A percentile compares a stretch with the other conserved stretches of the same genome.
These are phyloP conservation scores for Boloria euphrosyne DNA, from an alignment of 2,888 invertebrate genomes.

Conservation along the genomic window DNA sequence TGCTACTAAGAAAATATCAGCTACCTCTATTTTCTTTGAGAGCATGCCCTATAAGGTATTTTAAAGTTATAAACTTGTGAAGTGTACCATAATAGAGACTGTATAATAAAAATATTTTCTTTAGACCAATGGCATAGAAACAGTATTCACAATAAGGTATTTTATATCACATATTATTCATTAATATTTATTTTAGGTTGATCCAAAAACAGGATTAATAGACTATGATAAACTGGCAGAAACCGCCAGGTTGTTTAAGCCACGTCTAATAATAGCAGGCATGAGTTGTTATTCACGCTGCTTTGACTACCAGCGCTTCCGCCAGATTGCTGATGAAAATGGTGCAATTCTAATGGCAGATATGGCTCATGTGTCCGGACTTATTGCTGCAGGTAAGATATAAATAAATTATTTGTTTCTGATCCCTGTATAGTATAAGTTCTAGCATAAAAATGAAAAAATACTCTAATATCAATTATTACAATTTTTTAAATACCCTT, in stretches of 20 bases:
- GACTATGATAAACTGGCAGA: slow-evolving; percentile 94
- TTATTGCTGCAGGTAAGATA: slow-evolving; percentile 89
- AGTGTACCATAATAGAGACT: not conserved
- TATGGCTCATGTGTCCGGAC: slow-evolving; percentile 97
- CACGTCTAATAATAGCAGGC: slow-evolving; percentile 96
- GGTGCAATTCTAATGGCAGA: slow-evolving; percentile 95
- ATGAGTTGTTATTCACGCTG: slow-evolving; percentile 96
- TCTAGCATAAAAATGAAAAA: too few species aligned
- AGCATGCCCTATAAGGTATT: slow-evolving; percentile 97
- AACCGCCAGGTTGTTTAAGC: slow-evolving; percentile 93
- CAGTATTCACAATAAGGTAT: too few species aligned
- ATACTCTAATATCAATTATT: too few species aligned
- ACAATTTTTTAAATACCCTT: too few species aligned
- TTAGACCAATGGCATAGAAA: not conserved
- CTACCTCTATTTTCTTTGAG: slow-evolving; percentile 98
- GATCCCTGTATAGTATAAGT: not conserved
- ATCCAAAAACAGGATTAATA: slow-evolving; percentile 91
- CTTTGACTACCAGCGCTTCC: slow-evolving; percentile 94
- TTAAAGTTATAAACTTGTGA: not conserved
- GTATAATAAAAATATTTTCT: not conserved
- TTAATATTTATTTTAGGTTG: slow-evolving; percentile 64
- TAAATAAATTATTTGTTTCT: not conserved
- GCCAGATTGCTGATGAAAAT: slow-evolving; percentile 90
- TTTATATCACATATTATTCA: not conserved
- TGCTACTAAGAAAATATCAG: slow-evolving; percentile 94